Percentiles rank a stretch among this genome's conserved stretches.
phyloP scores from a whole-genome alignment of 2,113 vertebrate species.

The Scophthalmus maximus region DNA sequence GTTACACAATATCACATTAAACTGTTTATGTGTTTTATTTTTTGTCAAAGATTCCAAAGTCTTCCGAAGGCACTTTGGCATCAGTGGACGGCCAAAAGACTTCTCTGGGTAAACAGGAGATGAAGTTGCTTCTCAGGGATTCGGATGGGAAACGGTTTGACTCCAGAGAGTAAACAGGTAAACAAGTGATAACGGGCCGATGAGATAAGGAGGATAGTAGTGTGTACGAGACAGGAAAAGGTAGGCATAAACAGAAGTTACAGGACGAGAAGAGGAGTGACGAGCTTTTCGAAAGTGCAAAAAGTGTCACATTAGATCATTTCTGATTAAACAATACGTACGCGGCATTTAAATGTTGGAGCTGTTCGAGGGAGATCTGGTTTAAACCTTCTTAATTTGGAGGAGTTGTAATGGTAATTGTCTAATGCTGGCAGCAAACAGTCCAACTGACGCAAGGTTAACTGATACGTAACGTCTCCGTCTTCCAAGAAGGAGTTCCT shows the following conservation, averaged over 20 bases:
- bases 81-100: neutral
- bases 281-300: no score
- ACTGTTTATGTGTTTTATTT: neutral
- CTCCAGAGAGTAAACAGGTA: constrained; percentile 12
- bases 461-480: neutral
- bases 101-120: neutral
- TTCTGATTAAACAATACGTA: no score
- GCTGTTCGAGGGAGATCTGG: no score
- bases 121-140: neutral
- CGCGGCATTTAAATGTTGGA: no score
- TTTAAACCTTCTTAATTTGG: no score
- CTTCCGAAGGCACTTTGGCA: neutral
- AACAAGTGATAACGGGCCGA: constrained; percentile 9
- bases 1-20: no score
- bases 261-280: neutral
- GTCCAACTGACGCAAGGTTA: neutral
- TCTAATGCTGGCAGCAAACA: neutral
- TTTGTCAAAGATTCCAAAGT: neutral
- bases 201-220: constrained; percentile 30
- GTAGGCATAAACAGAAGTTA: no score
- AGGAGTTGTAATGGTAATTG: no score
- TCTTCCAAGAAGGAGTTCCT: neutral
- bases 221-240: neutral
- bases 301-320: no score
- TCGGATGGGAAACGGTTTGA: neutral